These are phyloP conservation scores for Premnoplex brunnescens DNA, from an alignment of 2,797 vertebrate species.

Conservation along the genomic window DNA sequence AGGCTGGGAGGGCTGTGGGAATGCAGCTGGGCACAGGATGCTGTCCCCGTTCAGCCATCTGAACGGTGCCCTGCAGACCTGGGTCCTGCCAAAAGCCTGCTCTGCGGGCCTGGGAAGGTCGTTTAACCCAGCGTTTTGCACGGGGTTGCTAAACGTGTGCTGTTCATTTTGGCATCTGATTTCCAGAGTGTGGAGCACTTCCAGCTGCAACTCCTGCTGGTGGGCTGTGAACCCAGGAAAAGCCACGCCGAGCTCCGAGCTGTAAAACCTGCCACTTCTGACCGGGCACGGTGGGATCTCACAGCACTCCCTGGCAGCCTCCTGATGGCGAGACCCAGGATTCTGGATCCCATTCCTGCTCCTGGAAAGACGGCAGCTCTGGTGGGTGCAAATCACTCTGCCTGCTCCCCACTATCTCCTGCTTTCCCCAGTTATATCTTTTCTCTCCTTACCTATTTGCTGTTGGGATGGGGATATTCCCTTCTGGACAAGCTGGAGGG, in stretches of 20 bases:
- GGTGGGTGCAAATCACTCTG: not conserved
- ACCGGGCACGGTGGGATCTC: not conserved
- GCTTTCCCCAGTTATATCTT: not conserved
- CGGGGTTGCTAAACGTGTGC: not conserved
- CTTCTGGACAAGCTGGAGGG: not conserved
- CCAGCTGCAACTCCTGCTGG: slow-evolving; percentile 42
- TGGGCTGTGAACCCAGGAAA: not conserved
- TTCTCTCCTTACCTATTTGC: not conserved
- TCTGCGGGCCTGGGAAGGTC: not conserved
- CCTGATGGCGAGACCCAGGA: not conserved
- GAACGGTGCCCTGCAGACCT: not conserved
- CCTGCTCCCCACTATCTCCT: not conserved
- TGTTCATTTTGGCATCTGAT: slow-evolving; percentile 6
- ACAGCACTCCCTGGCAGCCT: not conserved
- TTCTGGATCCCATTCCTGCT: not conserved
- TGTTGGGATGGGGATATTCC: not conserved
- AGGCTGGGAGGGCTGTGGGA: not conserved
- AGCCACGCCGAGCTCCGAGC: not conserved
- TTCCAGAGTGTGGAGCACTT: not conserved
- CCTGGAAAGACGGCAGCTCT: not conserved
- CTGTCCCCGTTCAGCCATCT: not conserved
- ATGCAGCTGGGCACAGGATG: rapidly evolving
- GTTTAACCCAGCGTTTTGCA: not conserved
- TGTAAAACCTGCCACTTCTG: not conserved
- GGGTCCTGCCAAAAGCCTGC: not conserved